Base-by-base conservation (phyloP, 2,797 vertebrate genomes). In the Tapera naevia region DNA sequence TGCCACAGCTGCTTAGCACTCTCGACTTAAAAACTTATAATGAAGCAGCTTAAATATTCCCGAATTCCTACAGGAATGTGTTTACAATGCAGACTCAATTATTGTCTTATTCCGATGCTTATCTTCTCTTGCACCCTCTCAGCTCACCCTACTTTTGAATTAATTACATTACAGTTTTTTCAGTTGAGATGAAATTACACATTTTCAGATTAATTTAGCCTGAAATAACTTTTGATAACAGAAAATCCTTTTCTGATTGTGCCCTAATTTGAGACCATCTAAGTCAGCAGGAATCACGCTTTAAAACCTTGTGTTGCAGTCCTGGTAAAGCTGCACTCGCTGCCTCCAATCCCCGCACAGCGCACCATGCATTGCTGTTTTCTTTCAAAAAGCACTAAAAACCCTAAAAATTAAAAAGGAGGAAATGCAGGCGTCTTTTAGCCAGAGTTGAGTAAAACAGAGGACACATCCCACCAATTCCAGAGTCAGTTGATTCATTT, bases 101-200 rank as follows among this genome's bases (percentile, higher is more conserved):
- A 76, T 45, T 92, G 70, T 66, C 73, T 83, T 79, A 79, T 46
- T 81, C 60, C 0, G 76, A 94, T 88, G 46, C 56, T 88, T 93
- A 94, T 96, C 94, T 66, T 57, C 43, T 45, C 91, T 73, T 53
- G 58, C 9, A 85, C 19, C 64, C 80, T 81, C 88, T 81, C 76
- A 85, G 80, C 89, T 90, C 91, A 91, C 73, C 80, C 91, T 86
- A 50, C 65, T 94, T 90, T 8, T 18, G 56, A 80, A 92, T 92
- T 96, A 96, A 96, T 96, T 96, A 96, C 89, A 75, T 66, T n/a
- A 58, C 41, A 80, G 56, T 67, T 94, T 85, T 96, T 94, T 93
- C 74, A 94, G 88, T 84, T 73, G 51, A 89, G 78, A 93, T 80
- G 78, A 97, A 97, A 96, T 85, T 85, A 92, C 74, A 90, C 37